Percentiles rank a stretch among this genome's conserved stretches.
These are phyloP conservation scores for Nycticorax nycticorax DNA, from an alignment of 2,113 vertebrate genomes.

Conservation along the genomic window DNA sequence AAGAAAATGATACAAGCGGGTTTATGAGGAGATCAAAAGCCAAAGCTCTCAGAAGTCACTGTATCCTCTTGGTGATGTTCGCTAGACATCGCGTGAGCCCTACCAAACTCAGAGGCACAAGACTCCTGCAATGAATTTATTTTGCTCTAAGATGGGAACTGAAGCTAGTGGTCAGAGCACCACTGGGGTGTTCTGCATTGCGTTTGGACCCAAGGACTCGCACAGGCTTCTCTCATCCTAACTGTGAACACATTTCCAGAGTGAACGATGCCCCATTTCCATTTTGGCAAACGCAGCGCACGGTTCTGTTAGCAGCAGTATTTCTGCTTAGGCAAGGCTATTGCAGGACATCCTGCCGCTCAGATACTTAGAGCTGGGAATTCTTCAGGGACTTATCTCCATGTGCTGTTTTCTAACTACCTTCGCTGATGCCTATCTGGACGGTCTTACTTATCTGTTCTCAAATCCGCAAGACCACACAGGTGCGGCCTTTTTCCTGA, in stretches of 20 bases:
- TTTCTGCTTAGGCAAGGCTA: background rate
- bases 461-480: too few species aligned
- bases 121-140: too few species aligned
- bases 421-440: background rate
- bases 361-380: background rate
- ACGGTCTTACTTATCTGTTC: background rate
- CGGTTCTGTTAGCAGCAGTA: background rate
- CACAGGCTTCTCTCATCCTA: background rate
- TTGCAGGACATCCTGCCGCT: background rate
- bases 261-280: background rate
- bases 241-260: background rate
- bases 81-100: fast-evolving
- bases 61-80: too few species aligned
- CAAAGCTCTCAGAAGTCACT: background rate
- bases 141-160: background rate
- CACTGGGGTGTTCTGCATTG: background rate
- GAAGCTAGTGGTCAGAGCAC: background rate
- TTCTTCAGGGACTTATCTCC: background rate
- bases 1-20: background rate
- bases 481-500: background rate
- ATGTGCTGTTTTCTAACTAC: background rate
- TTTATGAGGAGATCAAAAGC: background rate
- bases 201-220: background rate
- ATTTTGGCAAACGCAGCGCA: background rate
- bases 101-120: background rate